Base-by-base conservation (phyloP, 2,888 invertebrate species). In the Parnassius smintheus region DNA sequence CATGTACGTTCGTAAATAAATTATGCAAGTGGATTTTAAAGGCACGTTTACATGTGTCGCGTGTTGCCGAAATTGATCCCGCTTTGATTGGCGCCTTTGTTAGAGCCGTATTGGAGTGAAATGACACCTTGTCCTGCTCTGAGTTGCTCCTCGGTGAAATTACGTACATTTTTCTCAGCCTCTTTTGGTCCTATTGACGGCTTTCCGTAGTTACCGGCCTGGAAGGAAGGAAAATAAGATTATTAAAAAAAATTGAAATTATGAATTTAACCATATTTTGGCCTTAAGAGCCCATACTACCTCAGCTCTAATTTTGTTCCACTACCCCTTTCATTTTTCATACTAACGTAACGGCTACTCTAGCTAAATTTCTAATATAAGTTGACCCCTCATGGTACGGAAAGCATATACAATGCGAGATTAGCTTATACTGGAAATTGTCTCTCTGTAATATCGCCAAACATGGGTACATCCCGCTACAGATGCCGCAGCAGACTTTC, bases 41-140 rank as follows among this genome's bases (percentile, higher is more conserved):
- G 57, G 56, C 60, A 52, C 52, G 35, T 75, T 83, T 96, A 98
- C 98, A n/a, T n/a, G 92, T 99, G 98, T 88, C 98, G 94, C 77
- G 98, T 98, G 92, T 98, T 98, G 74, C 99, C 99, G 78, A 99
- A 98, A 88, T 97, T 99, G 84, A 98, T 97, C 64, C 99, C 99
- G 70, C 97, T 96, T 87, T 98, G 98, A 81, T 93, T 98, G 75
- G 99, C 99, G 42, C 99, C 99, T 90, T 99, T 99, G 93, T 99
- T 99, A 78, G 97, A 97, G 65, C 99, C 99, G 87, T 98, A 98
- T 85, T 99, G 99, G 63, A 98, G 94, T 60, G 97, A 96, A 83
- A 98, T 99, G 66, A 99, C 96, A 56, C 96, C 96, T 78, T 98
- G 96, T 0, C 98, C 97, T 12, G 98, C 98, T 69, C 96, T 94